Evolutionary conservation across 2,888 invertebrate genomes (phyloP).

Genomic region (Stegana nigrithorax): DNA sequence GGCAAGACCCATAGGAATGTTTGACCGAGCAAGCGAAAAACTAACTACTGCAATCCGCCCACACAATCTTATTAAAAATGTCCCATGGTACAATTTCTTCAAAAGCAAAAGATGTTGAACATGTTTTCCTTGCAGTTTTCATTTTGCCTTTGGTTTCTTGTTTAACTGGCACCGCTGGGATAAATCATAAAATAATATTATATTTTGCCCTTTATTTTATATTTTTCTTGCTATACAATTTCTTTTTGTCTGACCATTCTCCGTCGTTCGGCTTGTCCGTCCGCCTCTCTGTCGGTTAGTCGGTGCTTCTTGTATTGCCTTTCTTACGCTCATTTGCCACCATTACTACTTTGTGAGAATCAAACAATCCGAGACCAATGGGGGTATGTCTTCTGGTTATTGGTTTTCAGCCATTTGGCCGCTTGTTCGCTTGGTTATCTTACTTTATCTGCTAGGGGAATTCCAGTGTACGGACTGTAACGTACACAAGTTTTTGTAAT

Average conservation of each 20-base stretch:
- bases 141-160: constrained; percentile 33
- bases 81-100: constrained; percentile 42
- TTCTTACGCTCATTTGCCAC: constrained; percentile 10
- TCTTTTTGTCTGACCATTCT: not conserved
- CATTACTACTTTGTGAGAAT: not conserved
- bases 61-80: constrained; percentile 53
- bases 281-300: not conserved
- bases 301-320: not conserved
- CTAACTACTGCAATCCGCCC: constrained; percentile 42
- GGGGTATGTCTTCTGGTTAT: no score
- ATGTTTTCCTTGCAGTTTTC: not conserved
- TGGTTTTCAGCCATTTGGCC: no score
- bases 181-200: constrained; percentile 54
- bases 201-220: constrained; percentile 22
- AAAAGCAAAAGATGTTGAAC: constrained; percentile 3
- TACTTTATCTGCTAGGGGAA: no score
- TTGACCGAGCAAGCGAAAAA: no score
- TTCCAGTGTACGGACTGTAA: no score
- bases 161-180: constrained; percentile 52
- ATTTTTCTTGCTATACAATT: not conserved
- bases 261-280: not conserved
- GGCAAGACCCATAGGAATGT: no score
- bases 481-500: no score
- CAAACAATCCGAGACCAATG: no score
- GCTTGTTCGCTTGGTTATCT: no score